A percentile compares a stretch with the other conserved stretches of the same genome.
phyloP scores from a whole-genome alignment of 2,888 invertebrate species.

The Diploptera punctata region DNA sequence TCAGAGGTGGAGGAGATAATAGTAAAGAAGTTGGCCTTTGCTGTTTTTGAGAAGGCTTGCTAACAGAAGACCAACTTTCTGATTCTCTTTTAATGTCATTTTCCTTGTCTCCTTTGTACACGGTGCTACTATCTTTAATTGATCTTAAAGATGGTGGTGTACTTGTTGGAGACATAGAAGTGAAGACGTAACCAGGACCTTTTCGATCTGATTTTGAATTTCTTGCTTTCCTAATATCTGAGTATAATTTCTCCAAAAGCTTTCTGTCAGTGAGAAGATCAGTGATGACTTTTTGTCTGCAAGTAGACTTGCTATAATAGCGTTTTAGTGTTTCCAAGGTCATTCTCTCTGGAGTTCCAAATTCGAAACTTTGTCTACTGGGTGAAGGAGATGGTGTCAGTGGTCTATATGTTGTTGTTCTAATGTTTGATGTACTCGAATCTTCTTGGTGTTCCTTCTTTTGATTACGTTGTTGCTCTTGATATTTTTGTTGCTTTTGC shows the following conservation, averaged over 20 bases:
- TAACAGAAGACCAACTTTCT: conserved; percentile 45
- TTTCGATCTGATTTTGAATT: conserved; percentile 57
- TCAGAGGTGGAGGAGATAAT: conserved; percentile 68
- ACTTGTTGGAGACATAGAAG: background rate
- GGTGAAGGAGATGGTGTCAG: conserved; percentile 35
- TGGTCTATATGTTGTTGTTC: conserved; percentile 35
- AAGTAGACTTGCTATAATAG: conserved; percentile 69
- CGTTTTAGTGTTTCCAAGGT: conserved; percentile 70
- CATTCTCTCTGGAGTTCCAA: conserved; percentile 64
- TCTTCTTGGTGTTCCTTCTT: too few relatives aligned
- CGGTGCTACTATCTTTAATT: background rate
- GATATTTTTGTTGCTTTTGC: too few relatives aligned
- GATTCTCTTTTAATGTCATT: conserved; percentile 48
- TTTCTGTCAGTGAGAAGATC: conserved; percentile 76
- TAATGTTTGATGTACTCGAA: background rate
- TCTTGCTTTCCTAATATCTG: conserved; percentile 73
- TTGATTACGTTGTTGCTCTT: too few relatives aligned
- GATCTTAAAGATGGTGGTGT: background rate
- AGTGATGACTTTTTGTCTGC: conserved; percentile 72
- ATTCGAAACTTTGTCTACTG: conserved; percentile 52
- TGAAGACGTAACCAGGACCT: background rate
- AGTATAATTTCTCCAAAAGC: conserved; percentile 74
- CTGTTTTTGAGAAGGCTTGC: conserved; percentile 31
- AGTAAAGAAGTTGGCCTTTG: conserved; percentile 28
- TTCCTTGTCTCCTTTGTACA: background rate